Evolutionary conservation across 2,888 invertebrate species (phyloP).

Genomic region (Sylvicola fuscatus): DNA sequence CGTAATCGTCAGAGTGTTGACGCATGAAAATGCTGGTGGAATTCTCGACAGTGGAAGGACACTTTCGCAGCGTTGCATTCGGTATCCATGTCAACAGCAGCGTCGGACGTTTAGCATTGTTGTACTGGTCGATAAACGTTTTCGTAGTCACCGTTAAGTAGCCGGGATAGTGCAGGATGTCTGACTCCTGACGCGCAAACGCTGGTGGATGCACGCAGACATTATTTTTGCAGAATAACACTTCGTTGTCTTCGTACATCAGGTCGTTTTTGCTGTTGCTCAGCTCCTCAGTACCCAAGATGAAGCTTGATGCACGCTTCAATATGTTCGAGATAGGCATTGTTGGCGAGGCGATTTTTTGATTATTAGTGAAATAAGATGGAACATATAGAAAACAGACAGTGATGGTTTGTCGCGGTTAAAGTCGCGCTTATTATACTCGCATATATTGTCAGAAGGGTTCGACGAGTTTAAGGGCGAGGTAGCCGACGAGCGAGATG

Average conservation of each 20-base stretch:
- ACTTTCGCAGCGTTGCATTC: constrained; percentile 69
- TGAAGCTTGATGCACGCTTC: constrained; percentile 59
- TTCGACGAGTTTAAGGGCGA: no score
- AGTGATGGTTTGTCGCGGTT: no score
- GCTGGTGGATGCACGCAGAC: constrained; percentile 93
- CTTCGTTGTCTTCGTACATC: constrained; percentile 63
- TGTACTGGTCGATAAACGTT: constrained; percentile 56
- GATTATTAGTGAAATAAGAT: no score
- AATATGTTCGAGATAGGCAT: constrained; percentile 64
- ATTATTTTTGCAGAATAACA: constrained; percentile 84
- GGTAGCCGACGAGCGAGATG: no score
- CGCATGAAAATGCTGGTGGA: constrained; percentile 8
- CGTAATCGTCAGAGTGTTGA: constrained; percentile 7
- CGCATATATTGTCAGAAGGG: no score
- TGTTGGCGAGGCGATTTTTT: constrained; percentile 8
- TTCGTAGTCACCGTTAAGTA: constrained; percentile 78
- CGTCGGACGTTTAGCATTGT: constrained; percentile 55
- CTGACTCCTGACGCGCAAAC: constrained; percentile 57
- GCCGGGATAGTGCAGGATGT: constrained; percentile 75
- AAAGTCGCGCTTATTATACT: no score
- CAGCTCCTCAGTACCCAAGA: constrained; percentile 45
- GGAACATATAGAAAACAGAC: no score
- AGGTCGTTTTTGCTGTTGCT: constrained; percentile 35
- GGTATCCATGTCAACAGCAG: constrained; percentile 89
- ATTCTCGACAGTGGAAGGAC: constrained; percentile 53